Conservation (phyloP, 2,113 vertebrate species). For the Oncorhynchus mykiss region DNA sequence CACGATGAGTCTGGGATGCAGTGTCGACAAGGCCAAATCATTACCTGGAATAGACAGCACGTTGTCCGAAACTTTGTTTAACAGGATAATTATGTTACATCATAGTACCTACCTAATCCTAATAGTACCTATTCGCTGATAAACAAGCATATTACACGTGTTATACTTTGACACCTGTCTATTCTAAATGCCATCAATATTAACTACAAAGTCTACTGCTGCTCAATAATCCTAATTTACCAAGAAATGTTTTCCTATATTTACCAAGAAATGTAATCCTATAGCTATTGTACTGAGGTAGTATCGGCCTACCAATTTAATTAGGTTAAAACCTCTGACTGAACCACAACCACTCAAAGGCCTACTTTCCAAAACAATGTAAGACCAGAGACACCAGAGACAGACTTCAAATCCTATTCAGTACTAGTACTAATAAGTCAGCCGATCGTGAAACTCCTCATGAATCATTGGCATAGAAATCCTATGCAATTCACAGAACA, state of each 20-base stretch:
- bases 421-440: too few relatives aligned
- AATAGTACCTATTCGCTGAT: background rate
- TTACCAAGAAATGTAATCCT: background rate
- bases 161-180: background rate
- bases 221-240: background rate
- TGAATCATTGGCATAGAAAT: too few relatives aligned
- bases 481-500: too few relatives aligned
- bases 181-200: background rate
- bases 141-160: background rate
- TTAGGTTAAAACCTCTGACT: slow-evolving; percentile 3
- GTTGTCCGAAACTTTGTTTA: background rate
- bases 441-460: too few relatives aligned
- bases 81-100: too few relatives aligned
- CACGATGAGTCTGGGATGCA: too few relatives aligned
- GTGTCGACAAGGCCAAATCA: background rate
- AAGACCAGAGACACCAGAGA: background rate
- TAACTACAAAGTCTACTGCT: too few relatives aligned
- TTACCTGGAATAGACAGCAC: background rate
- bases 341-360: background rate
- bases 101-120: too few relatives aligned
- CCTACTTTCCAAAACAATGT: slow-evolving; percentile 5
- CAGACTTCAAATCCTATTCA: background rate
- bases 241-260: background rate
- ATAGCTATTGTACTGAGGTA: background rate
- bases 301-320: slow-evolving; percentile 14